Base-by-base conservation (phyloP, 1,140 invertebrate species). In the Drosophila nigromelanica region DNA sequence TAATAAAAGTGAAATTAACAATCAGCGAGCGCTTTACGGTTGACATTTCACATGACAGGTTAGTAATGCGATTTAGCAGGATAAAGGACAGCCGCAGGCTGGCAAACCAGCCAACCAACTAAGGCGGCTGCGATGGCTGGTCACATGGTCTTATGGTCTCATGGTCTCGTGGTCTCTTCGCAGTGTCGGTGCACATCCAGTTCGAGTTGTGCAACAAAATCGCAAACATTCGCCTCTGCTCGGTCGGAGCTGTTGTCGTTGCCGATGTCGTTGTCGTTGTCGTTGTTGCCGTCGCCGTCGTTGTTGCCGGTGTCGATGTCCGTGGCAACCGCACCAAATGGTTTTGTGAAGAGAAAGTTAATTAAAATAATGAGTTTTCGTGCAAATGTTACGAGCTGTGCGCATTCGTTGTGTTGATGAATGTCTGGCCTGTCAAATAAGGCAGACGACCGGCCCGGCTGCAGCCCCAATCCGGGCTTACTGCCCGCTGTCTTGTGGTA, bases 11-110 rank as follows among this genome's bases (percentile, higher is more conserved):
- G 89, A 91, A 91, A 82, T 83, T 80, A 90, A 91, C 90, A 91
- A 91, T 91, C 89, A 91, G 68, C 86, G 80, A 82, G 89, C 90
- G 89, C 81, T 91, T 89, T 83, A 89, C 81, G 85, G 81, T 90
- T 91, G 86, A 91, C 90, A 91, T 90, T 90, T 87, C 90, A 90
- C 90, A 90, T 91, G 90, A 91, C 86, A 91, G 90, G 83, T 87
- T 89, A 76, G 90, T 90, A 91, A 91, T 90, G 87, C 86, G 90
- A 91, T 91, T 91, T 89, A 91, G 74, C 82, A 80, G 90, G 86
- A 91, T 91, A 89, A 89, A 89, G 90, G 90, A 91, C 80, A 85
- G 74, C 78, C 66, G 64, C 77, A 66, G 61, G 59, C 66, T 45
- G 33, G 14, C 48, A 18, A 30, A 14, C 27, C 42, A 55, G 35